Base-by-base conservation (phyloP, 2,113 vertebrate species). In the Vidua macroura region DNA sequence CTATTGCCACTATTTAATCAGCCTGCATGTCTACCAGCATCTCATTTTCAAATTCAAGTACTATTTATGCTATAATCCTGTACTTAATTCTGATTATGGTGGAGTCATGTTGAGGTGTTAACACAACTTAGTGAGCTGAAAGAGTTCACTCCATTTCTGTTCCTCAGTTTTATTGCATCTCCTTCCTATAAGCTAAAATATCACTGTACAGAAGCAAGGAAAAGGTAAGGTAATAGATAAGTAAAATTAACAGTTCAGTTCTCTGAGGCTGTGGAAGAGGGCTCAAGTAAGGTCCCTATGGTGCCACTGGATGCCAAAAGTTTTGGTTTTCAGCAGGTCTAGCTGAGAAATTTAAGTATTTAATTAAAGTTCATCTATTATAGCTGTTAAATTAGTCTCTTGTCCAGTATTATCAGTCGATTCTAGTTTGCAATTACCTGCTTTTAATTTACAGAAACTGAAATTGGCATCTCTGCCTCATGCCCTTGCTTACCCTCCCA, bases 361-460 rank as follows among this genome's bases (percentile, higher is more conserved):
- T 90, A 86, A 93, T 95, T 86, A 77, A 83, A 82, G n/a, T 85
- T 95, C 21, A 13, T 74, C 43, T 51, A 73, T 41, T 49, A 19
- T 64, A 69, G 44, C 37, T 81, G 62, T 85, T 94, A 83, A 48
- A 90, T 72, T 82, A 69, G 85, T 55, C 63, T 93, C 4, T 8
- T 35, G 49, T 79, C 69, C 83, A 88, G 83, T 83, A 63, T 93
- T 88, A 77, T 58, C 76, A 28, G 62, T 92, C 33, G 33, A 73
- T 88, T 89, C 72, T 83, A 64, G 53, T 87, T 93, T 86, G 53
- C 60, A 85, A 58, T 88, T 69, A 80, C 89, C 58, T 86, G 76
- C 75, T 95, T 56, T 93, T 82, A 75, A 90, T 95, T 94, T 95
- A 70, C 66, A 74, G 85, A 84, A 94, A 78, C 52, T 59, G 51